Base-by-base conservation (phyloP, 2,888 invertebrate genomes). In the Hyles lineata region DNA sequence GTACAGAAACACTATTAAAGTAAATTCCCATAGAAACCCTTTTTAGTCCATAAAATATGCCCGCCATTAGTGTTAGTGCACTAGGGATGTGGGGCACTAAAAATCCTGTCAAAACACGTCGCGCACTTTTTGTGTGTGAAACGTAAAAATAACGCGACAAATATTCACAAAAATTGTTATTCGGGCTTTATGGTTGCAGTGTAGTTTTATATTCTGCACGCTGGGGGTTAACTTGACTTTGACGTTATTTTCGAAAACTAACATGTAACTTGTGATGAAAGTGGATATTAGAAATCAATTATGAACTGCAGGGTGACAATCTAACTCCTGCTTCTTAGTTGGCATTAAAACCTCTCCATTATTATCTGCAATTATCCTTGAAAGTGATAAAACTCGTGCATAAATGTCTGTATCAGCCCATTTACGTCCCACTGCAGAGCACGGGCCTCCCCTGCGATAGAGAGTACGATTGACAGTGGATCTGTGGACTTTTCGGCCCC, bases 71-170 rank as follows among this genome's bases (percentile, higher is more conserved):
- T 70, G 69, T 61, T 69, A 43, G 59, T 58, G 60, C 76, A 74
- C 76, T 60, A 55, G 71, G 78, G 81, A 77, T 79, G 55, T 76
- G 23, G 15, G 32, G 23, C 67, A 50, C 60, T 73, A 60, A 67
- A 67, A 67, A 15, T 43, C 23, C 43, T 17, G 67, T 67, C 67
- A 43, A 71, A 67, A 67, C 67, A 67, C 50, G 17, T 67, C 43
- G n/a, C 23, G 15, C 43, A 23, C 67, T 23, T 67, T 67, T 67
- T 67, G 67, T 67, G 43, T 17, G 50, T 23, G 50, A 50, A 67
- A 67, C 67, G 23, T 67, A 50, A 67, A 67, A 50, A 67, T 67
- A 67, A 50, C 21, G 50, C 23, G 67, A 50, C 67, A 67, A 50
- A 43, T 50, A 50, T 67, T 21, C 23, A 67, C 50, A 67, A 67